Conservation (phyloP, 2,888 invertebrate species). For the Andrena dorsata region DNA sequence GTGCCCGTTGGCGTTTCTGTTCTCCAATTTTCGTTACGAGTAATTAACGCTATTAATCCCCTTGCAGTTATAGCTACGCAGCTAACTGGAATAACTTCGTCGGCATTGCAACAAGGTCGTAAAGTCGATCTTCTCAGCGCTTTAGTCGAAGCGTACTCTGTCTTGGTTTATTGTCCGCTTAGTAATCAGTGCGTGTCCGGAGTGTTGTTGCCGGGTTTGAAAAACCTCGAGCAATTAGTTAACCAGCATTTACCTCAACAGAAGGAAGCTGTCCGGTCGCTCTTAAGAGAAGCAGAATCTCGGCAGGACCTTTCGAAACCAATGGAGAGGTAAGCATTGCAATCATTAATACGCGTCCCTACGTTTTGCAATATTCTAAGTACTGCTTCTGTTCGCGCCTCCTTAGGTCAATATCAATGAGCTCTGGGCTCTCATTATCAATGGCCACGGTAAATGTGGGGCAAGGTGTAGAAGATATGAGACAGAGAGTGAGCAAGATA, state of each 20-base stretch:
- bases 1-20: background rate
- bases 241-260: constrained; percentile 85
- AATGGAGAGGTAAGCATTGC: constrained; percentile 79
- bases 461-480: constrained; percentile 88
- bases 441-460: constrained; percentile 84
- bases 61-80: constrained; percentile 88
- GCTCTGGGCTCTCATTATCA: constrained; percentile 82
- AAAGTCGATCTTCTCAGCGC: constrained; percentile 87
- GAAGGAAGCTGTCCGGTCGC: constrained; percentile 85
- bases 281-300: constrained; percentile 87
- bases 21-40: background rate
- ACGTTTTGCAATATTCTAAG: background rate
- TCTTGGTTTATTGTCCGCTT: constrained; percentile 86
- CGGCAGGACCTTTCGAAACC: constrained; percentile 82
- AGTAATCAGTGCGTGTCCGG: constrained; percentile 85
- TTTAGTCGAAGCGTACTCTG: constrained; percentile 89
- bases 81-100: constrained; percentile 87
- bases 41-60: constrained; percentile 29
- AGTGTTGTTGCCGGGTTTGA: constrained; percentile 86
- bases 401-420: constrained; percentile 78
- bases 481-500: constrained; percentile 87
- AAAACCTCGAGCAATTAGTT: constrained; percentile 85
- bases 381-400: background rate
- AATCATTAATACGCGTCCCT: background rate
- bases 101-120: constrained; percentile 87